Conservation (phyloP, 2,888 invertebrate genomes). For the Apodemia hepburni region DNA sequence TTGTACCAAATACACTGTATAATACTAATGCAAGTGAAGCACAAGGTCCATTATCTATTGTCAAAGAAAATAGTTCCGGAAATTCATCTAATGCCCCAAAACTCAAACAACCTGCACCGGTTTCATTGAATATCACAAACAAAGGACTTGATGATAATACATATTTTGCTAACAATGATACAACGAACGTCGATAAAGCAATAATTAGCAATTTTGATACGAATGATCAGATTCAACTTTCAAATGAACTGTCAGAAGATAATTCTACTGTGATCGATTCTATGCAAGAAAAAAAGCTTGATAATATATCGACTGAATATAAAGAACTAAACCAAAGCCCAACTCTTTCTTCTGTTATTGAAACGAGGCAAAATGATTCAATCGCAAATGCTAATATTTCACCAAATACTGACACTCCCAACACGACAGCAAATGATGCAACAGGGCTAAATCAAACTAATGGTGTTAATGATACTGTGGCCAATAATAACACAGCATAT, state of each 20-base stretch:
- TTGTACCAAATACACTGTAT: conserved; percentile 13
- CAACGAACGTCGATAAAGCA: too few species aligned
- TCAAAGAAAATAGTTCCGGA: background rate
- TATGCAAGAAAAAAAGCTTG: too few species aligned
- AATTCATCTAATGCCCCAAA: background rate
- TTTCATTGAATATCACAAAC: background rate
- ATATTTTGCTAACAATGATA: too few species aligned
- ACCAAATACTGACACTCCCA: background rate
- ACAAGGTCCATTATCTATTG: background rate
- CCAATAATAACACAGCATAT: background rate
- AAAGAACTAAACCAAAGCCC: background rate
- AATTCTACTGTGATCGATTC: too few species aligned
- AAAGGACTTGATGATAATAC: too few species aligned
- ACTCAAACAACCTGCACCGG: background rate
- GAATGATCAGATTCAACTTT: too few species aligned
- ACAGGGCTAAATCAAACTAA: background rate
- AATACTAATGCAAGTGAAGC: background rate
- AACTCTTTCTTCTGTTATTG: background rate
- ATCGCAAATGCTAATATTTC: too few species aligned
- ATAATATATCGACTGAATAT: too few species aligned
- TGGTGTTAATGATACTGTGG: background rate
- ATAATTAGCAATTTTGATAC: too few species aligned
- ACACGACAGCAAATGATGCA: background rate
- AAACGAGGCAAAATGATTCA: background rate
- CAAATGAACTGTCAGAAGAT: too few species aligned